Conservation (phyloP, 2,797 vertebrate genomes). For the Telmatherina bonti region DNA sequence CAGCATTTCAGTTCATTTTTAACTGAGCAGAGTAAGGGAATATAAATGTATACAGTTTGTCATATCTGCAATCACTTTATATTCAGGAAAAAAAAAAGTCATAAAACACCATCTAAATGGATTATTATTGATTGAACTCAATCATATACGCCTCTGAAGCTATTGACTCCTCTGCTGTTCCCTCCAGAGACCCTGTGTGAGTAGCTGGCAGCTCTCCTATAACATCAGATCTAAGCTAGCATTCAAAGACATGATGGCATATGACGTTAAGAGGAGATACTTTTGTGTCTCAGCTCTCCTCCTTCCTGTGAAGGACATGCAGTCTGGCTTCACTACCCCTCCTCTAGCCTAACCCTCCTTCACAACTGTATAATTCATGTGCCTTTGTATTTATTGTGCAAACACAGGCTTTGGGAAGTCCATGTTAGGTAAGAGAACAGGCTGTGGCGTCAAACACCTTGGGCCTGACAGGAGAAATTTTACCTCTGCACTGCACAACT, state of each 20-base stretch:
- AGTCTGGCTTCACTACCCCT: constrained; percentile 15
- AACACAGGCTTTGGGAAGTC: constrained; percentile 69
- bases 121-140: constrained; percentile 67
- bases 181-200: constrained; percentile 27
- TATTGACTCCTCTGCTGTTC: constrained; percentile 44
- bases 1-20: neutral
- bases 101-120: constrained; percentile 48
- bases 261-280: constrained; percentile 16
- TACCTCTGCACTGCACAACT: constrained; percentile 57
- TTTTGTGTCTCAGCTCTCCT: constrained; percentile 18
- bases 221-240: constrained; percentile 37
- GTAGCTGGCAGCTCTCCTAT: constrained; percentile 27
- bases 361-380: constrained; percentile 60
- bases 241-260: constrained; percentile 20
- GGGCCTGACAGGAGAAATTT: constrained; percentile 57
- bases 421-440: constrained; percentile 80
- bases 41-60: constrained; percentile 12
- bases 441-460: constrained; percentile 68
- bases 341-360: constrained; percentile 25
- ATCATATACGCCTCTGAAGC: constrained; percentile 47
- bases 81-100: constrained; percentile 23
- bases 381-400: constrained; percentile 75
- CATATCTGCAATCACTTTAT: constrained; percentile 29
- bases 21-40: neutral
- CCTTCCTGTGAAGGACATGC: constrained; percentile 23